These are phyloP conservation scores for Syrmaticus mikado DNA, from an alignment of 2,113 vertebrate species.

Conservation along the genomic window DNA sequence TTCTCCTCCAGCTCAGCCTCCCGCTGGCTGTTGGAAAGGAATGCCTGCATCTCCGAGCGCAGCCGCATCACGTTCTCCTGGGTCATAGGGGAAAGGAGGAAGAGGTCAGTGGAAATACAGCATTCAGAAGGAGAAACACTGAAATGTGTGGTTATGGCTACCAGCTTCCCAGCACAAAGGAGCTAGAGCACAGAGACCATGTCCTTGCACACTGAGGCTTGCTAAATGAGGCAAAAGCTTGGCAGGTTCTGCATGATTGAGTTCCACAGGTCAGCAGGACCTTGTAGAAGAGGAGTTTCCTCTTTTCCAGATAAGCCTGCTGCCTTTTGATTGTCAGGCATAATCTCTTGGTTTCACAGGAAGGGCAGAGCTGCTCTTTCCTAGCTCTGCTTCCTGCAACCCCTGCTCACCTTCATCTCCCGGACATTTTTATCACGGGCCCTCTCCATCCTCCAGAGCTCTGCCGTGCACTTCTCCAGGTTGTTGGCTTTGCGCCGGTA, in stretches of 20 bases:
- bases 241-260: neutral
- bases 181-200: neutral
- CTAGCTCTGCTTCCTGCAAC: neutral
- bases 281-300: neutral
- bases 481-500: slow-evolving; percentile 81
- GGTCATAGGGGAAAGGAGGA: neutral
- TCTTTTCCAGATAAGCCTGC: neutral
- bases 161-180: neutral
- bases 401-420: slow-evolving; percentile 81
- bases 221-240: neutral
- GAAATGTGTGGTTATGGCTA: fast-evolving
- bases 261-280: neutral
- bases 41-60: slow-evolving; percentile 84
- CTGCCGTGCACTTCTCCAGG: slow-evolving; percentile 82
- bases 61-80: slow-evolving; percentile 80
- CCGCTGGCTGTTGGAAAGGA: slow-evolving; percentile 85
- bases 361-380: neutral
- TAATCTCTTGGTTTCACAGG: neutral
- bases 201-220: neutral
- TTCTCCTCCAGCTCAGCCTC: slow-evolving; percentile 91
- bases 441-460: slow-evolving; percentile 87
- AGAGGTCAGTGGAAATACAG: neutral
- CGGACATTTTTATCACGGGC: slow-evolving; percentile 74
- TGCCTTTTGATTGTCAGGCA: neutral
- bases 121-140: neutral